These are phyloP conservation scores for Labrus mixtus DNA, from an alignment of 2,113 vertebrate species.

Conservation along the genomic window DNA sequence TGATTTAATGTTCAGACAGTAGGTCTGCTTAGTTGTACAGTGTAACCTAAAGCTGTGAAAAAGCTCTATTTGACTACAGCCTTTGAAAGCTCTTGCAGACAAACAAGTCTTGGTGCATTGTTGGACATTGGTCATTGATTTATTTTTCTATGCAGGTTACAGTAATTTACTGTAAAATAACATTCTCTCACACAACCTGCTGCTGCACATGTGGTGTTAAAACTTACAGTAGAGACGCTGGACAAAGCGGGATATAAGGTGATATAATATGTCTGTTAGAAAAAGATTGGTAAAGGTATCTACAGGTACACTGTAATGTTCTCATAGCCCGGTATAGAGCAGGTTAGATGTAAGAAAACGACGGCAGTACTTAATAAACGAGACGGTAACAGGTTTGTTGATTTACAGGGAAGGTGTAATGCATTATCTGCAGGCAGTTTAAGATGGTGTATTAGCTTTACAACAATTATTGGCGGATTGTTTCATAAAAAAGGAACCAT, in stretches of 20 bases:
- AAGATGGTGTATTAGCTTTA: conserved; percentile 36
- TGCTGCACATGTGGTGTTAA: neutral
- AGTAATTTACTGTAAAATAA: too few relatives aligned
- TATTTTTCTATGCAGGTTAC: too few relatives aligned
- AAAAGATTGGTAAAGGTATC: conserved; percentile 7
- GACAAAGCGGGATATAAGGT: too few relatives aligned
- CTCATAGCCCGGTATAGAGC: conserved; percentile 1
- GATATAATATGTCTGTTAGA: conserved; percentile 39
- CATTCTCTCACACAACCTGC: neutral
- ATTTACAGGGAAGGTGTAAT: conserved; percentile 26
- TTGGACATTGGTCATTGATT: too few relatives aligned
- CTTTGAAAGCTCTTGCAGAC: neutral
- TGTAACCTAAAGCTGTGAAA: neutral
- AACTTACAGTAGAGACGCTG: too few relatives aligned
- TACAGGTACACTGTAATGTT: conserved; percentile 25
- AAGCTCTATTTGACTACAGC: neutral
- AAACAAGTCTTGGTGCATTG: neutral
- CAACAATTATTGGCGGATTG: conserved; percentile 45
- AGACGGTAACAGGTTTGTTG: conserved; percentile 41
- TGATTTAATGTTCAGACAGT: neutral
- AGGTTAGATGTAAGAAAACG: conserved; percentile 17
- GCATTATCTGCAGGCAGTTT: conserved; percentile 36
- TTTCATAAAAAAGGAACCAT: conserved; percentile 11
- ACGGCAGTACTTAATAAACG: conserved; percentile 28
- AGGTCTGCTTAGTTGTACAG: neutral